phyloP scores from a whole-genome alignment of 2,888 invertebrate genomes.

The Pterobdella sp. region DNA sequence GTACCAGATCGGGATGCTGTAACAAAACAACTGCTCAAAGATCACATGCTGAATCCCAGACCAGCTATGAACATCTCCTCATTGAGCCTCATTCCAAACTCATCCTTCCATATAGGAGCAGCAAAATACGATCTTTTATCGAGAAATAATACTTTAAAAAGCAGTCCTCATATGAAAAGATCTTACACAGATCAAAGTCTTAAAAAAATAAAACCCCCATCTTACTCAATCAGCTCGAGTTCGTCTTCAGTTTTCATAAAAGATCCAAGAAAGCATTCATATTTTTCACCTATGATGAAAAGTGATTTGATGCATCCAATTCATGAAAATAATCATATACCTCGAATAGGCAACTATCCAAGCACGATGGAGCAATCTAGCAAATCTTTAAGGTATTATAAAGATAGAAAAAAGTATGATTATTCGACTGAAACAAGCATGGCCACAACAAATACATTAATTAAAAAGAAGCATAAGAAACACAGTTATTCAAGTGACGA shows the following conservation, averaged over 20 bases:
- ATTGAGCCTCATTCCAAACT: conserved; percentile 29
- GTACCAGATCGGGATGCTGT: conserved; percentile 38
- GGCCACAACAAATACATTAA: neutral
- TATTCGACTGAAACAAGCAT: neutral
- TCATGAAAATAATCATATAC: neutral
- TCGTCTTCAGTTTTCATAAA: conserved; percentile 9
- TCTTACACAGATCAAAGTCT: neutral
- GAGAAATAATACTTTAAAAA: neutral
- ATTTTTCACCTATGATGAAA: neutral
- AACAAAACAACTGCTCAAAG: conserved; percentile 39
- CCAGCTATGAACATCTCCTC: conserved; percentile 31
- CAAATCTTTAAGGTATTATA: neutral
- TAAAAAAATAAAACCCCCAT: neutral
- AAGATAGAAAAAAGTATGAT: neutral
- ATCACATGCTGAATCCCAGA: conserved; percentile 36
- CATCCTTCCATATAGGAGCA: conserved; percentile 13
- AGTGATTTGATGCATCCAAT: neutral
- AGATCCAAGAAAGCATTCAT: conserved; percentile 6
- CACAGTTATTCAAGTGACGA: neutral
- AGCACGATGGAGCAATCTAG: neutral
- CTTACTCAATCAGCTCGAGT: neutral
- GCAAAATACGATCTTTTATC: neutral
- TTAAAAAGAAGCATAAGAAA: neutral
- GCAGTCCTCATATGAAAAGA: neutral
- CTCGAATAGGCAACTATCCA: neutral